These are phyloP conservation scores for Acrocyrtus sp. DNA, from an alignment of 2,888 invertebrate species.

Conservation along the genomic window DNA sequence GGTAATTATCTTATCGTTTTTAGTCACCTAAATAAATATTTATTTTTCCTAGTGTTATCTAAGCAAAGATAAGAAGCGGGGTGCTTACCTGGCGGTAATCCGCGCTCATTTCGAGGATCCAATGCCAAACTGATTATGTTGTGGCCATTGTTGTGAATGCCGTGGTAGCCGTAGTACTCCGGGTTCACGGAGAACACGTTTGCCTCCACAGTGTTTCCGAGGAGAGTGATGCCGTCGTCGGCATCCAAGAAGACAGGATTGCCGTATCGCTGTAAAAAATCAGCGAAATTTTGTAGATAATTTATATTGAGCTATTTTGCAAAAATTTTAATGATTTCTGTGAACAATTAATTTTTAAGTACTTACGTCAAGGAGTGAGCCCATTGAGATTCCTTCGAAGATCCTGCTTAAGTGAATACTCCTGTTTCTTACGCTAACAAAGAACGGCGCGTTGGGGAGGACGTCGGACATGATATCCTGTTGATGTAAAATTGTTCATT, in stretches of 20 bases:
- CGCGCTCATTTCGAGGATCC: conserved; percentile 68
- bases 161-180: conserved; percentile 72
- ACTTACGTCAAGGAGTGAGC: conserved; percentile 36
- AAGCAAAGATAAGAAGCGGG: too few relatives aligned
- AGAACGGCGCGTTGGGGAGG: conserved; percentile 42
- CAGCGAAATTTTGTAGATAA: background rate
- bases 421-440: conserved; percentile 44
- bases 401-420: conserved; percentile 37
- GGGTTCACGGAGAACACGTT: conserved; percentile 65
- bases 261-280: conserved; percentile 25
- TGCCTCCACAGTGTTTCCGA: conserved; percentile 84
- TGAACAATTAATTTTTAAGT: too few relatives aligned
- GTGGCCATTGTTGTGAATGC: conserved; percentile 76
- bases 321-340: too few relatives aligned
- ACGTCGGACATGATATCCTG: conserved; percentile 48
- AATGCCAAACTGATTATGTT: conserved; percentile 80
- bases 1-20: too few relatives aligned
- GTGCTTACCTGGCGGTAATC: conserved; percentile 47
- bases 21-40: too few relatives aligned
- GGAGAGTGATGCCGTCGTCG: conserved; percentile 77
- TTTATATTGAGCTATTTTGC: background rate
- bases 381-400: conserved; percentile 43
- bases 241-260: conserved; percentile 66
- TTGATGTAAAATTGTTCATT: too few relatives aligned
- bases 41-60: too few relatives aligned